Evolutionary conservation across 2,797 vertebrate genomes (phyloP).

Genomic region (Sebastes vulpes): DNA sequence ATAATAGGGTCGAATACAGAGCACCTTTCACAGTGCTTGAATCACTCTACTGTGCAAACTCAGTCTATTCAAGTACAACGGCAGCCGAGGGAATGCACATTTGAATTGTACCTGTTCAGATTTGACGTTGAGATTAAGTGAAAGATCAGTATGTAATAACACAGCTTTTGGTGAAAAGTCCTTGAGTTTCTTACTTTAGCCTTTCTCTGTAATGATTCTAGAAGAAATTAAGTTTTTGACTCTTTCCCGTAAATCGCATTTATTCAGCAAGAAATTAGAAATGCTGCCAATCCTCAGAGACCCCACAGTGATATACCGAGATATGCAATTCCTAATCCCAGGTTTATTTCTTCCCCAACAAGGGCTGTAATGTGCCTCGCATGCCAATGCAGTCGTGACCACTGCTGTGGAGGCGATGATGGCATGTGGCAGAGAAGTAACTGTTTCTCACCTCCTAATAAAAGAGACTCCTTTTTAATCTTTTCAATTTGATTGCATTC

Average conservation of each 20-base stretch:
- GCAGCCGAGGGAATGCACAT: constrained; percentile 60
- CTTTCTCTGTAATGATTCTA: constrained; percentile 22
- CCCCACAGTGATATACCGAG: constrained; percentile 52
- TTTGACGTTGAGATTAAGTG: constrained; percentile 51
- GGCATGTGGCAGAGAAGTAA: constrained; percentile 83
- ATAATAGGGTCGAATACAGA: constrained; percentile 77
- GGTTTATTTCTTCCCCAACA: constrained; percentile 71
- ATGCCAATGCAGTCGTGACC: constrained; percentile 79
- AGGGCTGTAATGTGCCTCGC: constrained; percentile 66
- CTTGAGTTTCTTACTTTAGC: constrained; percentile 26
- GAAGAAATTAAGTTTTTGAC: constrained; percentile 29
- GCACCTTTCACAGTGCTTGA: constrained; percentile 78
- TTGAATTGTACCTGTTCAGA: constrained; percentile 62
- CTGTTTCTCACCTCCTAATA: constrained; percentile 86
- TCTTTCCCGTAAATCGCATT: constrained; percentile 28
- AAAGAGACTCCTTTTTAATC: constrained; percentile 83
- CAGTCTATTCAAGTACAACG: constrained; percentile 68
- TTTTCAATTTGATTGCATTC: constrained; percentile 84
- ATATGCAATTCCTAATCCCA: constrained; percentile 68
- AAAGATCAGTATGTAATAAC: constrained; percentile 44
- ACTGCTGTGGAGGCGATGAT: constrained; percentile 76
- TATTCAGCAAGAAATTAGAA: constrained; percentile 54
- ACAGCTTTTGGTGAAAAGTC: constrained; percentile 20
- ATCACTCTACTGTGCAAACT: constrained; percentile 77
- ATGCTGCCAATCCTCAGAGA: constrained; percentile 55